These are phyloP conservation scores for Sciurus vulgaris DNA, from an alignment of 2,797 vertebrate genomes.

Conservation along the genomic window DNA sequence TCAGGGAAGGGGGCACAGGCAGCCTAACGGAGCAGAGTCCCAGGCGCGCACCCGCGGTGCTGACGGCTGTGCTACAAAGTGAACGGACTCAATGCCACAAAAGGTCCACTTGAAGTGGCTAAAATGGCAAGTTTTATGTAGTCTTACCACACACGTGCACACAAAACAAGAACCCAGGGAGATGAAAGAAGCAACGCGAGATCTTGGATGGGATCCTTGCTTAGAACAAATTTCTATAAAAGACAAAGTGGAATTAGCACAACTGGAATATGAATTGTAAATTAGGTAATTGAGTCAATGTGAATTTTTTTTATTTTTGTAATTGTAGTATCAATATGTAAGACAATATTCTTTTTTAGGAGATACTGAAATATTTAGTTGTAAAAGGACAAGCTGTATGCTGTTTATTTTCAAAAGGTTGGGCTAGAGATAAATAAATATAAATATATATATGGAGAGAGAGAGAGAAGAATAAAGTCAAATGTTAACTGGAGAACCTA, in stretches of 20 bases:
- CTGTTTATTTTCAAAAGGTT: not conserved
- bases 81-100: not conserved
- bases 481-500: not conserved
- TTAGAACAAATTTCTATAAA: constrained; percentile 28
- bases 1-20: no score
- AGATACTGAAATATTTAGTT: not conserved
- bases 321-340: not conserved
- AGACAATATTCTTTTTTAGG: constrained; percentile 16
- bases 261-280: not conserved
- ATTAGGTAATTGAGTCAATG: not conserved
- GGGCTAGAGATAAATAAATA: not conserved
- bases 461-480: not conserved
- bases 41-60: no score
- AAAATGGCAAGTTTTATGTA: not conserved
- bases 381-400: not conserved
- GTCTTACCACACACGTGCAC: not conserved
- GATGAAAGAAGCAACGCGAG: not conserved
- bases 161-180: not conserved
- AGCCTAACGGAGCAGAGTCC: no score
- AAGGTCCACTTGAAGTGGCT: no score
- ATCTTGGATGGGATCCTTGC: not conserved
- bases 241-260: not conserved
- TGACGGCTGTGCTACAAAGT: no score
- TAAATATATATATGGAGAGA: not conserved
- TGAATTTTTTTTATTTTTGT: not conserved